A percentile compares a stretch with the other conserved stretches of the same genome.
Conservation (phyloP, 64 coral and sea anemone species). For the Pocillopora damicornis region DNA sequence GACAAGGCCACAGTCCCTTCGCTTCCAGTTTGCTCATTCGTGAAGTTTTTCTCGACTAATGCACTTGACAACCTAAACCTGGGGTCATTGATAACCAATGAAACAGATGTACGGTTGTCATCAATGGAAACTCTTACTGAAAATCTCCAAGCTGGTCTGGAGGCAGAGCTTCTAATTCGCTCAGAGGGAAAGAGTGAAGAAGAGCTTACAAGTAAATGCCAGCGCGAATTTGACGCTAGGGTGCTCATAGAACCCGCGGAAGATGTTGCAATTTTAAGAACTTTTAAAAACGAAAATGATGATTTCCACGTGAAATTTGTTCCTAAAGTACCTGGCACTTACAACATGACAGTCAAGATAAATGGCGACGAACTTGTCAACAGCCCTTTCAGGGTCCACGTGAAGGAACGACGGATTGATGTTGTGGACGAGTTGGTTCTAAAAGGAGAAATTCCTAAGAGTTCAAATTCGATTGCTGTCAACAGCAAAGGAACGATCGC, state of each 20-base stretch:
- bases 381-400: not conserved
- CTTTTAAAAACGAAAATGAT: not conserved
- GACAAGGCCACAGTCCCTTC: not conserved
- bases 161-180: not conserved
- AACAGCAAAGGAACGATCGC: too few species aligned
- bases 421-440: too few species aligned
- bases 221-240: not conserved
- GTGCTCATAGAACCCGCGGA: not conserved
- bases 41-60: not conserved
- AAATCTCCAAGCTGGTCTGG: not conserved
- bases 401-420: too few species aligned
- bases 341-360: not conserved
- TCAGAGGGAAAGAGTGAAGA: not conserved
- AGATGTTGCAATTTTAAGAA: not conserved
- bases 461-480: too few species aligned
- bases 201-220: not conserved
- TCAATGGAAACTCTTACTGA: not conserved
- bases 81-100: not conserved
- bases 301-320: not conserved
- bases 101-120: not conserved
- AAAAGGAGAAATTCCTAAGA: too few species aligned
- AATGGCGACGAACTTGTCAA: not conserved
- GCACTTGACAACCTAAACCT: not conserved
- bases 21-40: not conserved
- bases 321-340: not conserved